Conservation (phyloP, 1,140 invertebrate genomes). For the Pygmarrhopalites habei region DNA sequence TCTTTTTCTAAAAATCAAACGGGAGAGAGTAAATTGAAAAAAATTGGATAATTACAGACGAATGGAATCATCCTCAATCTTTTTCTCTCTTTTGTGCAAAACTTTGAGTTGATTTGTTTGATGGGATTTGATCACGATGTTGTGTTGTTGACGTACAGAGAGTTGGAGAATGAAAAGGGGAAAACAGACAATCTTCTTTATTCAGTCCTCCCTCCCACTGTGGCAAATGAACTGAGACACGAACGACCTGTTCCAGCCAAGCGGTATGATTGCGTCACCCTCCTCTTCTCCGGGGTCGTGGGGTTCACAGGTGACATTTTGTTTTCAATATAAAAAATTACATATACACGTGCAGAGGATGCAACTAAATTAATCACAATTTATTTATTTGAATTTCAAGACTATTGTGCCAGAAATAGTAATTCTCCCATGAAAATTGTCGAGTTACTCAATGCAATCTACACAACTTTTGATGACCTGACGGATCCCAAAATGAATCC, state of each 20-base stretch:
- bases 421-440: slow-evolving; percentile 86
- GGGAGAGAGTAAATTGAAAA: no score
- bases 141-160: no score
- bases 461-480: slow-evolving; percentile 82
- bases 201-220: slow-evolving; percentile 85
- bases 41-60: no score
- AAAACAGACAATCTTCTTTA: slow-evolving; percentile 91
- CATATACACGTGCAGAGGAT: no score
- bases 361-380: no score
- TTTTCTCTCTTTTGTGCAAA: not conserved
- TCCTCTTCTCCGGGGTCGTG: slow-evolving; percentile 90
- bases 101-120: no score
- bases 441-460: slow-evolving; percentile 80
- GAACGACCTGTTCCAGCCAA: slow-evolving; percentile 77
- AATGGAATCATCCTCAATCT: no score
- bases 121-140: no score
- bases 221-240: slow-evolving; percentile 86
- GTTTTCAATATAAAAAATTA: no score
- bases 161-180: slow-evolving; percentile 89
- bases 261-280: slow-evolving; percentile 77
- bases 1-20: no score
- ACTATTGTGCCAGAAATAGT: slow-evolving; percentile 75
- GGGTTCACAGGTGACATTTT: no score
- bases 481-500: slow-evolving; percentile 85
- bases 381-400: no score